Evolutionary conservation across 2,797 vertebrate species (phyloP).

Genomic region (Spheniscus humboldti): DNA sequence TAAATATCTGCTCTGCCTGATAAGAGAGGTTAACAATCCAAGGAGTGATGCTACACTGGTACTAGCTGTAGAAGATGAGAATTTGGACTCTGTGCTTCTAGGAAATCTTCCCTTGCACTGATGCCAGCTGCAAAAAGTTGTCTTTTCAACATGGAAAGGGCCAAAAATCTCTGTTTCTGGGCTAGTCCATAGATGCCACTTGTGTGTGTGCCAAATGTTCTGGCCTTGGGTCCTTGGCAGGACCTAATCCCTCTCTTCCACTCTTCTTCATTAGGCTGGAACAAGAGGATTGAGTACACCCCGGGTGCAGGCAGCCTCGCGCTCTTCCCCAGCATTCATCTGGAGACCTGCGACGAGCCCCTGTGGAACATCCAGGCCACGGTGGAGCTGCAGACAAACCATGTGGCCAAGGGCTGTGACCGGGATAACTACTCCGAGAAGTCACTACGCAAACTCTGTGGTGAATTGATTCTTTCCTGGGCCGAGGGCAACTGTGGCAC

Average conservation of each 20-base stretch:
- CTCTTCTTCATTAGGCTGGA: conserved; percentile 84
- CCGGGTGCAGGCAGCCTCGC: conserved; percentile 91
- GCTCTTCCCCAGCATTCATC: conserved; percentile 89
- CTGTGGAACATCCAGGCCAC: conserved; percentile 98
- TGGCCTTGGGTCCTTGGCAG: not conserved
- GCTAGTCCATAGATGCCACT: not conserved
- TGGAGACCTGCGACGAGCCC: conserved; percentile 96
- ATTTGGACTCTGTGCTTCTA: not conserved
- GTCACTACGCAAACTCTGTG: conserved; percentile 92
- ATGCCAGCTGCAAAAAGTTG: not conserved
- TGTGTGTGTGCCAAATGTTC: not conserved
- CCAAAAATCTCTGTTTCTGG: not conserved
- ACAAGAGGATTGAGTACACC: conserved; percentile 93
- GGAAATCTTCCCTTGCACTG: not conserved
- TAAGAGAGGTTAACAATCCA: not conserved
- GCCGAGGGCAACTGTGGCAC: not conserved
- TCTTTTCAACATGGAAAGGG: not conserved
- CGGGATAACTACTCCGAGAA: conserved; percentile 97
- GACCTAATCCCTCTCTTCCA: not conserved
- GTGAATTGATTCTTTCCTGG: conserved; percentile 68
- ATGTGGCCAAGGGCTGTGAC: conserved; percentile 97
- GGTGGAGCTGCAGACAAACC: conserved; percentile 95
- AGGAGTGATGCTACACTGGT: not conserved
- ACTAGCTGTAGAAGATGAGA: not conserved
- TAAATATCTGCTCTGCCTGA: not conserved